Evolutionary conservation across 92 coral and sea anemone genomes (phyloP).

Genomic region (Zoanthus sociatus): DNA sequence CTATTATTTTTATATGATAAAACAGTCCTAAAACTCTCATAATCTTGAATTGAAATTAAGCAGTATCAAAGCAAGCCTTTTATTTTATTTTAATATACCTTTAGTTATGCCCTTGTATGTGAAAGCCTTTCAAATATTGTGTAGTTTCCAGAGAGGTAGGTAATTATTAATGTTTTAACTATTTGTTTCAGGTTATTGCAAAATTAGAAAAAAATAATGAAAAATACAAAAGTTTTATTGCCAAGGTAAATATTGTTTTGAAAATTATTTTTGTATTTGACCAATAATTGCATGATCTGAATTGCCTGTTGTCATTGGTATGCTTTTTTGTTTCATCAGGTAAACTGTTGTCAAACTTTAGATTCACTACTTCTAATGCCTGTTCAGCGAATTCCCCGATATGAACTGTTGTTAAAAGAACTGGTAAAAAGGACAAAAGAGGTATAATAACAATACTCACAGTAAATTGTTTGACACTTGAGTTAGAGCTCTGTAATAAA

Average conservation of each 20-base stretch:
- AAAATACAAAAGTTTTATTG: constrained; percentile 80
- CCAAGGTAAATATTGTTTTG: constrained; percentile 63
- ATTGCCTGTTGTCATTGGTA: background rate
- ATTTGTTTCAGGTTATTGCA: constrained; percentile 67
- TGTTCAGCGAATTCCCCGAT: constrained; percentile 92
- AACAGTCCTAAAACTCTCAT: too few relatives aligned
- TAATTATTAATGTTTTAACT: background rate
- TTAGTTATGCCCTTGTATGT: too few relatives aligned
- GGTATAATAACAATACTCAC: constrained; percentile 44
- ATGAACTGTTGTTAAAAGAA: constrained; percentile 90
- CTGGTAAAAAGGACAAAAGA: constrained; percentile 90
- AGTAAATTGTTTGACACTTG: background rate
- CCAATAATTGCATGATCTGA: background rate
- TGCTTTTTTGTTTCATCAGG: constrained; percentile 51
- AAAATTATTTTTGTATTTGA: background rate
- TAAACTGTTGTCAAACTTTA: constrained; percentile 85
- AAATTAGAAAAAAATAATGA: constrained; percentile 87
- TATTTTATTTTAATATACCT: background rate
- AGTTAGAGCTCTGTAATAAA: background rate
- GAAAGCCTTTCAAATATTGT: too few relatives aligned
- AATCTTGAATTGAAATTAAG: too few relatives aligned
- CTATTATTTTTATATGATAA: too few relatives aligned
- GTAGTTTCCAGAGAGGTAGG: background rate
- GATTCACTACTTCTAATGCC: constrained; percentile 74
- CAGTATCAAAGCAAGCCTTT: too few relatives aligned